Evolutionary conservation across 2,113 vertebrate species (phyloP).

Genomic region (Catharus minimus): DNA sequence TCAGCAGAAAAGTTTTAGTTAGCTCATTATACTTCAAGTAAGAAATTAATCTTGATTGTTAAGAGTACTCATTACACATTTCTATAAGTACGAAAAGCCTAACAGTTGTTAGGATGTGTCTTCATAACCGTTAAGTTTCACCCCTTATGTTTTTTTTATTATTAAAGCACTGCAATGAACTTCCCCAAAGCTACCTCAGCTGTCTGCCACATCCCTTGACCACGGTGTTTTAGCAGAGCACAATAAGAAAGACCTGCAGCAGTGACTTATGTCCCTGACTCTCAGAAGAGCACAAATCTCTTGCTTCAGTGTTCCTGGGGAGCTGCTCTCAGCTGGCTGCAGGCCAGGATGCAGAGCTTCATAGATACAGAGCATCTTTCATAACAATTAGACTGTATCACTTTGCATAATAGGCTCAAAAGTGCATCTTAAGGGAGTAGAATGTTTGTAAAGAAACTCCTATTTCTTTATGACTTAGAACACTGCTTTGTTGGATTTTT

Average conservation of each 20-base stretch:
- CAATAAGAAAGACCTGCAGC: background rate
- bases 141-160: background rate
- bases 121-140: background rate
- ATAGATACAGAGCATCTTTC: background rate
- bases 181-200: background rate
- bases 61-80: background rate
- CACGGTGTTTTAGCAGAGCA: background rate
- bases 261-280: accelerated
- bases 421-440: background rate
- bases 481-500: background rate
- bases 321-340: background rate
- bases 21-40: background rate
- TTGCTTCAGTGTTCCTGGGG: background rate
- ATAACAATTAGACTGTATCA: background rate
- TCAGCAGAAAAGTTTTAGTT: background rate
- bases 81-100: background rate
- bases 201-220: accelerated
- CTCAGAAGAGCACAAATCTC: background rate
- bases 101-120: background rate
- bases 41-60: background rate
- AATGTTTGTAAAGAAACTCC: background rate
- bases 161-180: background rate
- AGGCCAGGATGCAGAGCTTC: background rate
- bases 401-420: background rate
- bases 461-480: background rate